A percentile compares a stretch with the other conserved stretches of the same genome.
Evolutionary conservation across 2,888 invertebrate genomes (phyloP).

Genomic region (Drosophila mettleri): DNA sequence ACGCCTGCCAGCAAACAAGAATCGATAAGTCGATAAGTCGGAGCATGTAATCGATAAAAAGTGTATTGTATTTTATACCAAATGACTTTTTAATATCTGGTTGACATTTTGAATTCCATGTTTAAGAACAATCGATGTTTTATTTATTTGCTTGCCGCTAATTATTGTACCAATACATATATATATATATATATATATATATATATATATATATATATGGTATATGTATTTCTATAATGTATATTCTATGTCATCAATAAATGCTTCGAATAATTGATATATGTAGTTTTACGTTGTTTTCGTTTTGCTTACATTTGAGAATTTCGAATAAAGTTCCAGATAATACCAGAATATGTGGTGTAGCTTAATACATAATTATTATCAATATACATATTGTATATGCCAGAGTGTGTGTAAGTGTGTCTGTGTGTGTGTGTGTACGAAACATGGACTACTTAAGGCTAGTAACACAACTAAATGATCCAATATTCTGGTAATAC

Average conservation of each 20-base stretch:
- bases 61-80: conserved; percentile 67
- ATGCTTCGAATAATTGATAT: conserved; percentile 84
- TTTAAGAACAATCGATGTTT: conserved; percentile 79
- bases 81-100: conserved; percentile 72
- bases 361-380: conserved; percentile 77
- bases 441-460: conserved; percentile 82
- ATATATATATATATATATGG: conserved; percentile 30
- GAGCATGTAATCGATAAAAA: conserved; percentile 43
- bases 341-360: conserved; percentile 54
- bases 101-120: conserved; percentile 73
- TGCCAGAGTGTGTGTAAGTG: conserved; percentile 47
- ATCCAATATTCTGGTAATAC: conserved; percentile 67
- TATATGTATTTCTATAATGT: conserved; percentile 35
- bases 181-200: conserved; percentile 44
- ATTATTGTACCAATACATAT: conserved; percentile 79
- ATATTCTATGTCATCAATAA: conserved; percentile 71
- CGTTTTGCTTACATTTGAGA: background rate
- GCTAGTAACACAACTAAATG: conserved; percentile 83
- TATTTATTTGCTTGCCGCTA: conserved; percentile 65
- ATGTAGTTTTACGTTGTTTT: conserved; percentile 69
- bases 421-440: conserved; percentile 33
- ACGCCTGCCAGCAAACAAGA: background rate
- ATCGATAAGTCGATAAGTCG: conserved; percentile 30
- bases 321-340: conserved; percentile 55
- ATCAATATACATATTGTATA: conserved; percentile 82